These are phyloP conservation scores for Notodromas monacha DNA, from an alignment of 2,888 invertebrate species.

Conservation along the genomic window DNA sequence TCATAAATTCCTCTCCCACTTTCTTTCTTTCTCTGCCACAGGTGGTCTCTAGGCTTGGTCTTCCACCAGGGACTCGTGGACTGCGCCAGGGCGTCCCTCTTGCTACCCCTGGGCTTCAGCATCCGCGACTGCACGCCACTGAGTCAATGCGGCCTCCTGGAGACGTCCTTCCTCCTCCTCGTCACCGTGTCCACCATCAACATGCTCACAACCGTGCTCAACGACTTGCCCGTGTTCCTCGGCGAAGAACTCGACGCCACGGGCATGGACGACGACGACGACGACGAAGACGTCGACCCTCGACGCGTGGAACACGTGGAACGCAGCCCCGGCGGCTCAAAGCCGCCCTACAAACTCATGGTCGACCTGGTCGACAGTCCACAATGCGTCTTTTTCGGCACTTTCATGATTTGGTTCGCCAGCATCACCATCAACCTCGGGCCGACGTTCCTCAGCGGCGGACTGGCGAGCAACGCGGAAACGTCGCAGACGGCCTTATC, in stretches of 20 bases:
- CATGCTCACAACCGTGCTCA: constrained; percentile 43
- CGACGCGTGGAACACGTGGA: constrained; percentile 22
- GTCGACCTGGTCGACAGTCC: constrained; percentile 39
- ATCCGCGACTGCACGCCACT: constrained; percentile 49
- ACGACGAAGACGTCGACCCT: constrained; percentile 9
- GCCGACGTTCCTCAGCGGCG: constrained; percentile 49
- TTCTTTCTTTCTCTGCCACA: constrained; percentile 16
- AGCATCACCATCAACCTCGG: constrained; percentile 64
- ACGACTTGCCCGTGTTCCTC: constrained; percentile 42
- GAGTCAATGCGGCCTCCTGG: constrained; percentile 50
- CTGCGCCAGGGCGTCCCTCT: constrained; percentile 41
- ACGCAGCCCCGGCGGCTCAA: constrained; percentile 36
- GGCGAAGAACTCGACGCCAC: constrained; percentile 19
- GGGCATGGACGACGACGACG: constrained; percentile 9
- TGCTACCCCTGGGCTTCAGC: constrained; percentile 38
- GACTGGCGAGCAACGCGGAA: constrained; percentile 37
- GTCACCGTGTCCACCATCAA: constrained; percentile 70
- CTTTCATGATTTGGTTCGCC: constrained; percentile 76
- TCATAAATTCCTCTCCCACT: constrained; percentile 5
- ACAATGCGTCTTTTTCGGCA: constrained; percentile 59
- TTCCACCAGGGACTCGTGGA: constrained; percentile 57
- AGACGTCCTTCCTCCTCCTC: constrained; percentile 51
- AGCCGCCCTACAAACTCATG: no score
- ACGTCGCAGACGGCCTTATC: constrained; percentile 36
- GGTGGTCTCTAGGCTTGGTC: constrained; percentile 52